These are phyloP conservation scores for Acridotheres tristis DNA, from an alignment of 2,797 vertebrate species.

Conservation along the genomic window DNA sequence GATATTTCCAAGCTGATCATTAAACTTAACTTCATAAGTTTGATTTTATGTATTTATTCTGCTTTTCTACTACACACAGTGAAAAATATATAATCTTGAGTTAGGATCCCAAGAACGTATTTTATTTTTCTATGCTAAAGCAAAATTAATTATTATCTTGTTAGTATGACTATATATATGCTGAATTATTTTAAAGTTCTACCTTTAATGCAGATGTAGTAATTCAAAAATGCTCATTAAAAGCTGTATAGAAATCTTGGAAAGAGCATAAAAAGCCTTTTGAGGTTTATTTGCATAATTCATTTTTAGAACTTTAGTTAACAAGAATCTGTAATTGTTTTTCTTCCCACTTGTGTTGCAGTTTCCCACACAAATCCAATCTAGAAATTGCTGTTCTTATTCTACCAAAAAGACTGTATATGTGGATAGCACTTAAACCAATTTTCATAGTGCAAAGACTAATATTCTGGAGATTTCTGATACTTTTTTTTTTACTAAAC, in stretches of 20 bases:
- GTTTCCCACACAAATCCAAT: slow-evolving; percentile 73
- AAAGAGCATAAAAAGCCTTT: slow-evolving; percentile 60
- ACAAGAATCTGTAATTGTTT: slow-evolving; percentile 69
- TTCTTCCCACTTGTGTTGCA: slow-evolving; percentile 71
- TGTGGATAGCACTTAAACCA: background rate
- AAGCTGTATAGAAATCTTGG: slow-evolving; percentile 38
- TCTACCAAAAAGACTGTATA: slow-evolving; percentile 47
- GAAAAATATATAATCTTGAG: background rate
- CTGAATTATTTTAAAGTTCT: slow-evolving; percentile 24
- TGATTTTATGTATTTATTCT: background rate
- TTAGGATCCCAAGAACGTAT: background rate
- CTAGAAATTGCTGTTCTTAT: slow-evolving; percentile 64
- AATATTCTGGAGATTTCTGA: background rate
- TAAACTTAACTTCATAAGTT: background rate
- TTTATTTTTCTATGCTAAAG: background rate
- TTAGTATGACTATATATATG: background rate
- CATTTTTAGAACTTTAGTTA: slow-evolving; percentile 79
- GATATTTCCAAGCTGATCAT: background rate
- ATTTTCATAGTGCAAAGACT: slow-evolving; percentile 13
- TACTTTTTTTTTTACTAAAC: background rate
- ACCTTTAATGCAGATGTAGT: background rate
- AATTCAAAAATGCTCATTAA: slow-evolving; percentile 30
- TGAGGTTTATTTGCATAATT: slow-evolving; percentile 74
- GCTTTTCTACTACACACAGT: background rate
- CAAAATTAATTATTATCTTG: background rate